These are phyloP conservation scores for Montipora efflorescens DNA, from an alignment of 64 coral and sea anemone genomes.

Conservation along the genomic window DNA sequence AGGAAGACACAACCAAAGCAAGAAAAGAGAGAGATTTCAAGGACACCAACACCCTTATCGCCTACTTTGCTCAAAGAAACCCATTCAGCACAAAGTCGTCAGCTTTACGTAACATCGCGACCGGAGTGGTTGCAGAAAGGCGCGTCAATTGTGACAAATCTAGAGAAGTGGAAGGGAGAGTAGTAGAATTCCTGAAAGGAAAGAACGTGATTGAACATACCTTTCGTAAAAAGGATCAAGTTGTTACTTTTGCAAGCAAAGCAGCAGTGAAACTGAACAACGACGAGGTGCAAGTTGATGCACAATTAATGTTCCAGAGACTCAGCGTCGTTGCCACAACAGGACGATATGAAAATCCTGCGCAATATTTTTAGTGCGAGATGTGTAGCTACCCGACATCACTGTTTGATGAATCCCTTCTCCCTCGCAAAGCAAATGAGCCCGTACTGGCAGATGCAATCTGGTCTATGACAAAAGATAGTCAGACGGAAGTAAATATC, in stretches of 20 bases:
- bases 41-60: conserved; percentile 5
- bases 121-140: not conserved
- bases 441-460: conserved; percentile 38
- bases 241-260: conserved; percentile 10
- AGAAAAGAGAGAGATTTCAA: conserved; percentile 23
- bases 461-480: not conserved
- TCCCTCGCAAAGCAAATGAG: conserved; percentile 30
- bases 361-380: not conserved
- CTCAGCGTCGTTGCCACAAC: not conserved
- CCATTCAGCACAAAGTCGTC: conserved; percentile 17
- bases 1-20: conserved; percentile 10
- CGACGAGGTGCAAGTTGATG: conserved; percentile 14
- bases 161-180: not conserved
- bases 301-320: conserved; percentile 45
- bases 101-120: conserved; percentile 20
- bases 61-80: conserved; percentile 10
- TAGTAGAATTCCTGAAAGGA: not conserved
- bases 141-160: not conserved
- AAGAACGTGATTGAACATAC: conserved; percentile 20
- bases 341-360: conserved; percentile 14
- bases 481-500: too few species aligned
- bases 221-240: conserved; percentile 44
- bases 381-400: conserved; percentile 36
- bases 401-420: conserved; percentile 27
- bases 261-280: not conserved